A percentile compares a stretch with the other conserved stretches of the same genome.
phyloP scores from a whole-genome alignment of 2,888 invertebrate genomes.

The Galeruca laticollis region DNA sequence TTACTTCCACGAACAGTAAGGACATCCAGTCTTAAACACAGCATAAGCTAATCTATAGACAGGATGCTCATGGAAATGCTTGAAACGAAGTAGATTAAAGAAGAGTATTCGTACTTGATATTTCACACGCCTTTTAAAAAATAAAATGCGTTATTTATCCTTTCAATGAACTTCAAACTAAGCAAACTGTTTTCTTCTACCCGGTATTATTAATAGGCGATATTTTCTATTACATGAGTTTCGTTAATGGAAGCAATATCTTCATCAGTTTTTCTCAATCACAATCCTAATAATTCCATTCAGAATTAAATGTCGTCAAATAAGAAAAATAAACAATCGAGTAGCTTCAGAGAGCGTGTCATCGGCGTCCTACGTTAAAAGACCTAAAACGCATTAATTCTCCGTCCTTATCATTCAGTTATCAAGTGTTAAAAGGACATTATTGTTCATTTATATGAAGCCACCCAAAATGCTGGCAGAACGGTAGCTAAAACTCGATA shows the following conservation, averaged over 20 bases:
- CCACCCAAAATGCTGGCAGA: constrained; percentile 56
- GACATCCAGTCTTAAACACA: no score
- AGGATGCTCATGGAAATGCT: no score
- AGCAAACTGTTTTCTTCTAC: no score
- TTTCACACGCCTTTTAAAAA: no score
- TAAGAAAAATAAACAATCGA: constrained; percentile 21
- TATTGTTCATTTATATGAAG: constrained; percentile 56
- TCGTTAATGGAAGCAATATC: constrained; percentile 24
- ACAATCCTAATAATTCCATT: constrained; percentile 13
- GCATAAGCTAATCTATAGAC: no score
- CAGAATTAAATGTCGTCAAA: constrained; percentile 19
- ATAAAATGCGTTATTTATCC: no score
- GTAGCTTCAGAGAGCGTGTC: constrained; percentile 35
- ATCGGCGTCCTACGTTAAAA: constrained; percentile 40
- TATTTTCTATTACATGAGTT: no score
- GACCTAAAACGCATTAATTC: constrained; percentile 44
- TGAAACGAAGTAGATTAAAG: no score
- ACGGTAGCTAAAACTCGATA: constrained; percentile 55
- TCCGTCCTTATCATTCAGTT: constrained; percentile 44
- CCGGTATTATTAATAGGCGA: no score
- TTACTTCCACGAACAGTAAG: no score
- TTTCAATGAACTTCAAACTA: no score
- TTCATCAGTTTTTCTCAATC: constrained; percentile 15
- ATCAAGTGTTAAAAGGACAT: constrained; percentile 58
- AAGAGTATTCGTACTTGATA: no score